phyloP scores from a whole-genome alignment of 2,888 invertebrate genomes.

The Chrysolina americana region DNA sequence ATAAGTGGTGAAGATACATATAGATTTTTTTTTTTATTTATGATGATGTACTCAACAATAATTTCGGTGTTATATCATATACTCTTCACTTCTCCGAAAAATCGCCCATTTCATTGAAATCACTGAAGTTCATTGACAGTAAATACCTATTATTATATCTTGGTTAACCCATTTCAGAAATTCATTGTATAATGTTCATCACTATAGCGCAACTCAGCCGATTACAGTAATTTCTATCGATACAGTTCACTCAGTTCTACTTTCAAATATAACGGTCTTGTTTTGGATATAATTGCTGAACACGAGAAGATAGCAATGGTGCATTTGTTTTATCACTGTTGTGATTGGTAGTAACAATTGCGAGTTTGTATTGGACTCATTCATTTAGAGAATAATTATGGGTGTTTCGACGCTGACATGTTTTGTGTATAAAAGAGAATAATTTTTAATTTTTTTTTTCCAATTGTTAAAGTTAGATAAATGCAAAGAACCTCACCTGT shows the following conservation, averaged over 20 bases:
- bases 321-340: neutral
- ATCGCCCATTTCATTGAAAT: neutral
- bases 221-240: conserved; percentile 47
- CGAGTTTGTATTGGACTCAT: neutral
- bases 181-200: conserved; percentile 45
- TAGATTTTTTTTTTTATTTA: no score
- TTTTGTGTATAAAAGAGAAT: no score
- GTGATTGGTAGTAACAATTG: neutral
- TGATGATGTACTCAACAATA: no score
- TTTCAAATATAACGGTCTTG: conserved; percentile 60
- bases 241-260: conserved; percentile 56
- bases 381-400: neutral
- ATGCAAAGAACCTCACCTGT: no score
- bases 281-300: conserved; percentile 53
- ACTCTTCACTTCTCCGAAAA: neutral
- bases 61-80: no score
- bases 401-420: neutral
- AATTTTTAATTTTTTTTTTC: no score
- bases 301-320: conserved; percentile 22
- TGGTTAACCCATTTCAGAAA: conserved; percentile 43
- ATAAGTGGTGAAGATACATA: no score
- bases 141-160: conserved; percentile 30
- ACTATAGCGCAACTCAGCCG: conserved; percentile 32
- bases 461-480: no score
- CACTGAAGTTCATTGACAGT: conserved; percentile 15